Evolutionary conservation across 2,797 vertebrate species (phyloP).

Genomic region (Chrysocyon brachyurus): DNA sequence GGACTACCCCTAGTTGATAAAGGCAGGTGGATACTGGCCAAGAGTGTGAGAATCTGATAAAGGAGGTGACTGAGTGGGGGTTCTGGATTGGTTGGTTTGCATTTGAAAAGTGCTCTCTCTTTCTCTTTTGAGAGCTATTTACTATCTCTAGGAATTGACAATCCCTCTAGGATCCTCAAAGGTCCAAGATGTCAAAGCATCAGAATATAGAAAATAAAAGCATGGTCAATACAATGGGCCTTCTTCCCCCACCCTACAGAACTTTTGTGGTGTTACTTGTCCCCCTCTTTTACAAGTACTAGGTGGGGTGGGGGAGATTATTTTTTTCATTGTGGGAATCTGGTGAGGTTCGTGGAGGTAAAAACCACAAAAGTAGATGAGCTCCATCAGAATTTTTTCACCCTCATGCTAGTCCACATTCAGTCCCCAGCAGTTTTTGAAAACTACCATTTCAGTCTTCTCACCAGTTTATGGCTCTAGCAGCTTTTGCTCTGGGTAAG

Average conservation of each 20-base stretch:
- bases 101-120: background rate
- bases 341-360: background rate
- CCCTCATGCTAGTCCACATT: background rate
- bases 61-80: background rate
- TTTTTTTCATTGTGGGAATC: background rate
- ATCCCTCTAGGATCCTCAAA: background rate
- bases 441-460: background rate
- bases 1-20: background rate
- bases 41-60: background rate
- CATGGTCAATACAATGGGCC: background rate
- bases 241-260: background rate
- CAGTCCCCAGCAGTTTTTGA: background rate
- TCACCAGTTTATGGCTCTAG: background rate
- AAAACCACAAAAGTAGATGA: background rate
- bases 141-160: background rate
- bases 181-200: background rate
- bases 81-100: background rate
- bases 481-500: background rate
- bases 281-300: background rate
- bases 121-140: background rate
- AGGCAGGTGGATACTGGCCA: background rate
- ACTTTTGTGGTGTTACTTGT: background rate
- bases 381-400: background rate
- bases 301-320: background rate
- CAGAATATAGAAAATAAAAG: background rate